Evolutionary conservation across 2,113 vertebrate genomes (phyloP).

Genomic region (Solea solea): DNA sequence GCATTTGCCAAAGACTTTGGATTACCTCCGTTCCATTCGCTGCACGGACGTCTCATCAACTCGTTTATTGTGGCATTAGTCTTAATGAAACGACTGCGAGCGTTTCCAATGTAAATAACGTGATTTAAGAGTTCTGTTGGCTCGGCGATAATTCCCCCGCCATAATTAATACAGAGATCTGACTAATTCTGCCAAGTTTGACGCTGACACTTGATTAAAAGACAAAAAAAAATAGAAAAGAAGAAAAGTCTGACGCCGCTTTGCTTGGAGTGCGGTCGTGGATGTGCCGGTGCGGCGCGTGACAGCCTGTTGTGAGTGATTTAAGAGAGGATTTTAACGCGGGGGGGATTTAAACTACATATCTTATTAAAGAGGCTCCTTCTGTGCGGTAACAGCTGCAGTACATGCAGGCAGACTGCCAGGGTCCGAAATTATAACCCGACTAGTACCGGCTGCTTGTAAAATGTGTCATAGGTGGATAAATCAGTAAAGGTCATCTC

Average conservation of each 20-base stretch:
- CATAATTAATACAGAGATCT: slow-evolving; percentile 36
- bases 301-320: slow-evolving; percentile 29
- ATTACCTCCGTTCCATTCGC: slow-evolving; percentile 36
- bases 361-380: slow-evolving; percentile 10
- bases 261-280: slow-evolving; percentile 2
- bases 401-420: slow-evolving; percentile 26
- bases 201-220: slow-evolving; percentile 30
- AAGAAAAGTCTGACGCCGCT: slow-evolving; percentile 13
- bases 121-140: slow-evolving; percentile 40
- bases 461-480: slow-evolving; percentile 36
- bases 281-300: not conserved
- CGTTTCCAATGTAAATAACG: slow-evolving; percentile 36
- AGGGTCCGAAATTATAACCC: slow-evolving; percentile 33
- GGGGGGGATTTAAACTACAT: slow-evolving; percentile 14
- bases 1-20: slow-evolving; percentile 24
- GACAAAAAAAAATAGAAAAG: too few species aligned
- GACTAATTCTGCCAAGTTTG: slow-evolving; percentile 36
- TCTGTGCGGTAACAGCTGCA: slow-evolving; percentile 1
- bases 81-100: slow-evolving; percentile 8
- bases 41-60: slow-evolving; percentile 18
- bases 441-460: slow-evolving; percentile 9
- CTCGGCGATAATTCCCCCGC: slow-evolving; percentile 36
- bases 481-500: slow-evolving; percentile 44
- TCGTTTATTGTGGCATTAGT: slow-evolving; percentile 33
- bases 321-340: slow-evolving; percentile 12